Conservation (phyloP, 2,797 vertebrate genomes). For the Philypnodon macrostomus region DNA sequence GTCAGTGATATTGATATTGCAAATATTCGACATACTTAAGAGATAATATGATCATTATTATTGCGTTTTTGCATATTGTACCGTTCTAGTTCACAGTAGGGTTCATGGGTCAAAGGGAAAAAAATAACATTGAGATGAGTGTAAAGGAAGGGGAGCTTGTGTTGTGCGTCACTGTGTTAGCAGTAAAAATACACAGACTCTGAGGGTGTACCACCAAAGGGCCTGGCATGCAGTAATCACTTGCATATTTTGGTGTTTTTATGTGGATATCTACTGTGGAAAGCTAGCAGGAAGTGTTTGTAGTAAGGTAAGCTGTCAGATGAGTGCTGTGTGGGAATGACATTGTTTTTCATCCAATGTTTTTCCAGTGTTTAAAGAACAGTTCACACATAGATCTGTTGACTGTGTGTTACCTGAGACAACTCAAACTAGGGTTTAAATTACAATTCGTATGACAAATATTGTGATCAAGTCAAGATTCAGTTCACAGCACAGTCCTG, state of each 20-base stretch:
- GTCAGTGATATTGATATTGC: too few species aligned
- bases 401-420: background rate
- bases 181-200: conserved; percentile 48
- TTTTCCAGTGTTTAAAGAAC: conserved; percentile 24
- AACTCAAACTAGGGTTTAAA: background rate
- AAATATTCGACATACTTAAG: too few species aligned
- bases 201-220: conserved; percentile 18
- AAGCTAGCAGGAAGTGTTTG: conserved; percentile 60
- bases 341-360: conserved; percentile 37
- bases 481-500: too few species aligned
- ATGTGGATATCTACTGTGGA: conserved; percentile 26
- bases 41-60: too few species aligned
- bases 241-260: conserved; percentile 42
- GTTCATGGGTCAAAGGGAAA: conserved; percentile 22
- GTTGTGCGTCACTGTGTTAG: conserved; percentile 32
- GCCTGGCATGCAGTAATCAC: conserved; percentile 26
- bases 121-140: conserved; percentile 18
- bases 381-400: conserved; percentile 1
- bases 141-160: conserved; percentile 15
- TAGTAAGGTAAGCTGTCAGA: conserved; percentile 52
- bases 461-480: too few species aligned
- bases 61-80: too few species aligned
- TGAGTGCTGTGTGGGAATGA: conserved; percentile 49
- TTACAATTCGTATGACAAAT: too few species aligned
- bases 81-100: too few species aligned